Conservation (phyloP, 2,888 invertebrate genomes). For the Hirtodrosophila duncani region DNA sequence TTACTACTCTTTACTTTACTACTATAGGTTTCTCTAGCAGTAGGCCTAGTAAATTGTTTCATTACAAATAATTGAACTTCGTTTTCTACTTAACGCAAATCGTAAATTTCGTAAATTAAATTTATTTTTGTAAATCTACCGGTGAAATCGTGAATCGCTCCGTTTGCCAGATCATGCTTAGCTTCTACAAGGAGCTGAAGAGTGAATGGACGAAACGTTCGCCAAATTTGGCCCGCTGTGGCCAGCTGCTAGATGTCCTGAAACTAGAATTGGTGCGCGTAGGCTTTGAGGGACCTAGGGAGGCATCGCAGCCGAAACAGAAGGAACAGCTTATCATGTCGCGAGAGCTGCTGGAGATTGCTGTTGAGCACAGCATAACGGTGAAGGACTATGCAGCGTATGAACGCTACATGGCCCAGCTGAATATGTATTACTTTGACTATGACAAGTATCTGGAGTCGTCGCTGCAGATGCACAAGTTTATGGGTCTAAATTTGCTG, state of each 20-base stretch:
- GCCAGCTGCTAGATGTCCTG: slow-evolving; percentile 35
- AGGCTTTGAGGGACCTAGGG: slow-evolving; percentile 16
- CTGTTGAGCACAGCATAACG: slow-evolving; percentile 57
- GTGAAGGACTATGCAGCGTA: slow-evolving; percentile 53
- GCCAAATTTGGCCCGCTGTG: slow-evolving; percentile 43
- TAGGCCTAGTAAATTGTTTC: no score
- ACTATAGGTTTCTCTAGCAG: no score
- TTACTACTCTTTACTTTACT: no score
- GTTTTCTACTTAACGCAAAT: no score
- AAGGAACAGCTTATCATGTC: slow-evolving; percentile 33
- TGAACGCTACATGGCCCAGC: slow-evolving; percentile 57
- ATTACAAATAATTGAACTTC: no score
- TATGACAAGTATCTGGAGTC: slow-evolving; percentile 40
- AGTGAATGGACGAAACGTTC: slow-evolving; percentile 47
- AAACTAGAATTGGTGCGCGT: slow-evolving; percentile 49
- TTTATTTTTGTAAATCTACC: no score
- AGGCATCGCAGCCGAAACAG: slow-evolving; percentile 1
- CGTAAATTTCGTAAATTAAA: no score
- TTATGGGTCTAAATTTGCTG: slow-evolving; percentile 55
- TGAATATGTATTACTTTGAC: slow-evolving; percentile 59
- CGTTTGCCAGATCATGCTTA: slow-evolving; percentile 31
- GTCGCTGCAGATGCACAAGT: slow-evolving; percentile 56
- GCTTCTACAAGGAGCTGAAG: slow-evolving; percentile 45
- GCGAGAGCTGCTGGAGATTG: slow-evolving; percentile 55
- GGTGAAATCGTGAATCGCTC: no score